Evolutionary conservation across 1,140 invertebrate species (phyloP).

Genomic region (Brachionus plicatilis): DNA sequence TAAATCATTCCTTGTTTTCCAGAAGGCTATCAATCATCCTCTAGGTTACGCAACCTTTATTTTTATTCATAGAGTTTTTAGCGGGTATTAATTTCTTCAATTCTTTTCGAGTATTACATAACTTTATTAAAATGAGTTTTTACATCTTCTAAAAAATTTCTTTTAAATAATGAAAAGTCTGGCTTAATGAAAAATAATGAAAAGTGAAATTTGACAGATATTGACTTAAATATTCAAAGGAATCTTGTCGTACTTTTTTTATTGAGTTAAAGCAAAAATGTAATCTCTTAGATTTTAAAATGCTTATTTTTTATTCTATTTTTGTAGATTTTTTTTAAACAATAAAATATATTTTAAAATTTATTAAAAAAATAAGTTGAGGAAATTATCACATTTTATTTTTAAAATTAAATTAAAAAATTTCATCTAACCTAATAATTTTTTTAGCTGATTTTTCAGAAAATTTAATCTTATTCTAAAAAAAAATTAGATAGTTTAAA

Average conservation of each 20-base stretch:
- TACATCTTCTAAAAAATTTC: neutral
- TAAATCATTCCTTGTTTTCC: neutral
- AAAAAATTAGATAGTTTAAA: neutral
- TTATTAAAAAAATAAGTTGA: too few relatives aligned
- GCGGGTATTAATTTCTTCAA: neutral
- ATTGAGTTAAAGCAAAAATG: neutral
- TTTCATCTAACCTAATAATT: too few relatives aligned
- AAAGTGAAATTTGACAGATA: neutral
- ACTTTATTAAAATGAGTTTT: neutral
- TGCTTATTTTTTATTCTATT: too few relatives aligned
- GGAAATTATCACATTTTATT: too few relatives aligned
- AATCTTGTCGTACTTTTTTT: neutral
- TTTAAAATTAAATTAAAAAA: too few relatives aligned
- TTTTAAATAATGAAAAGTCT: neutral
- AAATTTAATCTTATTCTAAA: too few relatives aligned
- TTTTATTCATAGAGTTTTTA: neutral
- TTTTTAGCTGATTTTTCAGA: too few relatives aligned
- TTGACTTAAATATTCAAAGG: neutral
- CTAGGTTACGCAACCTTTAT: neutral
- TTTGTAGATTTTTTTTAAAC: too few relatives aligned
- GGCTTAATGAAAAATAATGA: neutral
- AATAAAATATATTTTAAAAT: too few relatives aligned
- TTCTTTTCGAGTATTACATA: neutral
- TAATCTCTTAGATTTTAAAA: neutral
- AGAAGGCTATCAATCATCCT: neutral